phyloP scores from a whole-genome alignment of 2,113 vertebrate genomes.

The Sapajus apella region DNA sequence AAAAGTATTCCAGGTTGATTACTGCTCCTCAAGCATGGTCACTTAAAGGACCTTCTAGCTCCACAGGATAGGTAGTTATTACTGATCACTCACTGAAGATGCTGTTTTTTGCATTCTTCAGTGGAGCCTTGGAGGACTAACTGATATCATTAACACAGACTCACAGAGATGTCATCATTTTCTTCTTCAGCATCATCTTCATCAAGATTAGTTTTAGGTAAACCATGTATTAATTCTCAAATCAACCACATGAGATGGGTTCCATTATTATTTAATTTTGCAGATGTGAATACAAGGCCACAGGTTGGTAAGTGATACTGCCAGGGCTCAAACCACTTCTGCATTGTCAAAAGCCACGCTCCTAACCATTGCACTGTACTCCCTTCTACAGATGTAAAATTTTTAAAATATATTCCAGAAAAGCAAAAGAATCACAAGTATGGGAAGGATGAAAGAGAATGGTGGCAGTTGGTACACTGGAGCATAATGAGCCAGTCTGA shows the following conservation, averaged over 20 bases:
- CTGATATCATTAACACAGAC: neutral
- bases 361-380: neutral
- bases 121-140: neutral
- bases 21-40: neutral
- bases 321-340: neutral
- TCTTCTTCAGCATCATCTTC: neutral
- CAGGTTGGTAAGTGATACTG: neutral
- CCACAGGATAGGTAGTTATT: neutral
- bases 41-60: neutral
- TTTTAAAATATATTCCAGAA: neutral
- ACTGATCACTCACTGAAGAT: neutral
- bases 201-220: neutral
- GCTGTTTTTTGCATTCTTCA: neutral
- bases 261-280: neutral
- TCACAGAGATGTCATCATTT: neutral
- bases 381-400: neutral
- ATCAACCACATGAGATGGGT: neutral
- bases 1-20: conserved; percentile 4
- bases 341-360: neutral
- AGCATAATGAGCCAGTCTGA: neutral
- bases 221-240: neutral
- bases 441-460: neutral
- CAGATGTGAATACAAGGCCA: neutral
- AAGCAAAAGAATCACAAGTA: neutral
- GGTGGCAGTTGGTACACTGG: neutral